Base-by-base conservation (phyloP, 2,113 vertebrate species). In the Lota lota region DNA sequence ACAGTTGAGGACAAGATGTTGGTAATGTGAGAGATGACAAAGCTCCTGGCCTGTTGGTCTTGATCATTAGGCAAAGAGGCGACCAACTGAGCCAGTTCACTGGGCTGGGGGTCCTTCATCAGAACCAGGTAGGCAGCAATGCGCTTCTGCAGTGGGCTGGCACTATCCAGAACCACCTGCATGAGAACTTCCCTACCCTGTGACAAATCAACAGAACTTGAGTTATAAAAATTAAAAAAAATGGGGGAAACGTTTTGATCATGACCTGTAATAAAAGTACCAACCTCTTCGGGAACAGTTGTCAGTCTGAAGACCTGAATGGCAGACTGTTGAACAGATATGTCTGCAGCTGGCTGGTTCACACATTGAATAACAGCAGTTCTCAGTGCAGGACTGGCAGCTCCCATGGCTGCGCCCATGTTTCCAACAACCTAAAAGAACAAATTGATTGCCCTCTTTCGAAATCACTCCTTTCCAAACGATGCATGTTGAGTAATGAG, bases 91-190 rank as follows among this genome's bases (percentile, higher is more conserved):
- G 69, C n/a, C 0, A 99, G 82, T 64, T 96, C 92, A 54, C 75
- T 84, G 21, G 75, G 68, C 66, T 94, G 87, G 22, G 95, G 94
- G 67, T 82, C 68, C 80, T 91, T 95, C 95, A 99, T 99, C 36
- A 99, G 75, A 10, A 95, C 88, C 76, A 99, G 93, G 70, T 99
- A 99, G 21, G 95, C 93, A 50, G 95, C 93, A 67, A 98, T 77
- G 19, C 96, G 93, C 79, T 96, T 97, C 19, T 96, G 94, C 61
- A 90, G 77, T 0, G 93, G 91, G 24, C 87, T 84, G 20, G 83
- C 53, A 0, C 51, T 22, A 21, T 94, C 86, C 40, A 93, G 78
- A 79, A 96, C 90, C 7, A 81, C 87, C 77, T 92, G 89, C 72
- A 95, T 86, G 74, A 99, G 91, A 21, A 88, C 70, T 50, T 81